A percentile compares a stretch with the other conserved stretches of the same genome.
Evolutionary conservation across 2,888 invertebrate species (phyloP).

Genomic region (Cryptus armator): DNA sequence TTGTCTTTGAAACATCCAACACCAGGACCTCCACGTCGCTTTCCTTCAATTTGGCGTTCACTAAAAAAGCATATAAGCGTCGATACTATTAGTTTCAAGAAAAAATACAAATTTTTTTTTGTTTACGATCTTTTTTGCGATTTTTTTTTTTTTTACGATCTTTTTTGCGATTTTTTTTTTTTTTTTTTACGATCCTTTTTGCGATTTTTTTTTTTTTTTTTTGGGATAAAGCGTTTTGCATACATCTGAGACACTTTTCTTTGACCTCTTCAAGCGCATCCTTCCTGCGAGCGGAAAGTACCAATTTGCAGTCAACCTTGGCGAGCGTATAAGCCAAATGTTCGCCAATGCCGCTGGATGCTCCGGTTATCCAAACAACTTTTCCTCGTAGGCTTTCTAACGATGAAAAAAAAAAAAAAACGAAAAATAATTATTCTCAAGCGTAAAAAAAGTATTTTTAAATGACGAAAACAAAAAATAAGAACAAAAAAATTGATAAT

Average conservation of each 20-base stretch:
- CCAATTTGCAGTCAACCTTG: slow-evolving; percentile 88
- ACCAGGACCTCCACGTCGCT: slow-evolving; percentile 90
- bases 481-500: background rate
- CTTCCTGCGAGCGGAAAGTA: slow-evolving; percentile 89
- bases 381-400: slow-evolving; percentile 87
- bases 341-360: slow-evolving; percentile 94
- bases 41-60: slow-evolving; percentile 82
- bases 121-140: too few relatives aligned
- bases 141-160: too few relatives aligned
- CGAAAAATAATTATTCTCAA: background rate
- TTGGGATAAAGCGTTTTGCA: slow-evolving; percentile 42
- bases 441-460: slow-evolving; percentile 51
- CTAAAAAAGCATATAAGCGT: slow-evolving; percentile 42
- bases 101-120: too few relatives aligned
- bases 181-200: too few relatives aligned
- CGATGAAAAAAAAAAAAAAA: slow-evolving; percentile 28
- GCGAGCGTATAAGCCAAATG: slow-evolving; percentile 90
- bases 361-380: slow-evolving; percentile 94
- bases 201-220: too few relatives aligned
- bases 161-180: too few relatives aligned
- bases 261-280: slow-evolving; percentile 89
- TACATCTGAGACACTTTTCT: slow-evolving; percentile 87
- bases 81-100: too few relatives aligned
- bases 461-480: slow-evolving; percentile 11
- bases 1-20: slow-evolving; percentile 89